phyloP scores from a whole-genome alignment of 2,888 invertebrate genomes.

The Pterostichus madidus region DNA sequence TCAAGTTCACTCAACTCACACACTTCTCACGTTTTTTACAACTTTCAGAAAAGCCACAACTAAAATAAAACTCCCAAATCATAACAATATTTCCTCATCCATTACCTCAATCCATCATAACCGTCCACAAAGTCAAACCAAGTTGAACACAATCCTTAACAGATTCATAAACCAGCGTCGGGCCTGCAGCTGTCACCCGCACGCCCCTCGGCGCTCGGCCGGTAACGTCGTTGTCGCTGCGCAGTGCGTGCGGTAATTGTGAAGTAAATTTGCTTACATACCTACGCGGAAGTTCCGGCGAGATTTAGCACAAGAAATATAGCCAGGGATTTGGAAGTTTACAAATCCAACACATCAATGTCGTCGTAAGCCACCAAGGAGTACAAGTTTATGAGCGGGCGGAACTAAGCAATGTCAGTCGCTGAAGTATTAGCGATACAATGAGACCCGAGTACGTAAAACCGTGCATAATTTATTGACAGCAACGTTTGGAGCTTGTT shows the following conservation, averaged over 20 bases:
- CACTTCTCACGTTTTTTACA: neutral
- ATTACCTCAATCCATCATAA: constrained; percentile 7
- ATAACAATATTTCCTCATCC: constrained; percentile 10
- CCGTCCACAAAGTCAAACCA: constrained; percentile 12
- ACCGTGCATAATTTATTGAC: constrained; percentile 30
- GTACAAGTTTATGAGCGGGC: constrained; percentile 25
- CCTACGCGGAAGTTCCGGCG: constrained; percentile 15
- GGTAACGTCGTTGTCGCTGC: neutral
- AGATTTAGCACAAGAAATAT: constrained; percentile 54
- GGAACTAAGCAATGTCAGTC: constrained; percentile 27
- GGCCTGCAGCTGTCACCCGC: neutral
- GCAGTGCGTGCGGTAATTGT: neutral
- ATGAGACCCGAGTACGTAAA: constrained; percentile 1
- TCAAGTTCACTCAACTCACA: neutral
- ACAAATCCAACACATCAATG: constrained; percentile 61
- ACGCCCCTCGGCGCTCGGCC: neutral
- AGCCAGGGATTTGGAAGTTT: constrained; percentile 47
- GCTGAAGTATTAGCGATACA: constrained; percentile 23
- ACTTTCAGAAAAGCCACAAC: neutral
- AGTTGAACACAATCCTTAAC: constrained; percentile 2
- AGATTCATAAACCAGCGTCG: neutral
- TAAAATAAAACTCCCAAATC: neutral
- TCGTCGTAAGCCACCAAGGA: constrained; percentile 39
- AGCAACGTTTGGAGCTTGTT: neutral
- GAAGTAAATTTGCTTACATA: constrained; percentile 45